phyloP scores from a whole-genome alignment of 2,113 vertebrate species.

The Oxygymnocypris stewartii region DNA sequence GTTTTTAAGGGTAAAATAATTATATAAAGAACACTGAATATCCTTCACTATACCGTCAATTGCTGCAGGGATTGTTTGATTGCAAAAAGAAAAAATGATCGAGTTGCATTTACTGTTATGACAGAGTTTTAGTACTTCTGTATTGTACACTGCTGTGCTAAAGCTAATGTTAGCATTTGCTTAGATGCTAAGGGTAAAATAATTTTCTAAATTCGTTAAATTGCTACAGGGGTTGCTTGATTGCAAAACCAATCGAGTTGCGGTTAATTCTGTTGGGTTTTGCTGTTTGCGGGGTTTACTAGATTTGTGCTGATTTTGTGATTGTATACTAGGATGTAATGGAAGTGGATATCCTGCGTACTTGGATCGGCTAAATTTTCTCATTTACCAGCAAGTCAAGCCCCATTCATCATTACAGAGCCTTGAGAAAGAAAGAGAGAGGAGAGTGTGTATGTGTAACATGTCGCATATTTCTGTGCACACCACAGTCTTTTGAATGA shows the following conservation, averaged over 20 bases:
- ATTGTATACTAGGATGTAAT: constrained; percentile 18
- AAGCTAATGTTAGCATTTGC: not conserved
- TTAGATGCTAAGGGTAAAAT: not conserved
- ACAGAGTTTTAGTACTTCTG: too few species aligned
- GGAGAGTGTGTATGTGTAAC: not conserved
- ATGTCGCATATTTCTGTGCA: not conserved
- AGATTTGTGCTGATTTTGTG: constrained; percentile 26
- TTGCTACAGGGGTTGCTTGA: too few species aligned
- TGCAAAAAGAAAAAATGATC: too few species aligned
- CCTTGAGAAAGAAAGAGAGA: constrained; percentile 30
- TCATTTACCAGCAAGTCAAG: constrained; percentile 53
- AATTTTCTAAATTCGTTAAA: not conserved
- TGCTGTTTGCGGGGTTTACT: not conserved
- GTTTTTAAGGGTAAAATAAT: not conserved
- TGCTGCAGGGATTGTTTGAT: too few species aligned
- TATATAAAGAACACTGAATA: not conserved
- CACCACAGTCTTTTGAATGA: constrained; percentile 6
- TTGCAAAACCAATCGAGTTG: not conserved
- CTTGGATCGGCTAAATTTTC: constrained; percentile 32
- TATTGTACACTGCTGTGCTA: too few species aligned
- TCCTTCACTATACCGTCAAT: not conserved
- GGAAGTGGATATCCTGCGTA: constrained; percentile 19
- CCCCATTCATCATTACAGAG: constrained; percentile 45
- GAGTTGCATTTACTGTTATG: too few species aligned
- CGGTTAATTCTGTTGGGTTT: not conserved